Percentiles rank a stretch among this genome's conserved stretches.
Conservation (phyloP, 2,797 vertebrate species). For the Anguilla obscura region DNA sequence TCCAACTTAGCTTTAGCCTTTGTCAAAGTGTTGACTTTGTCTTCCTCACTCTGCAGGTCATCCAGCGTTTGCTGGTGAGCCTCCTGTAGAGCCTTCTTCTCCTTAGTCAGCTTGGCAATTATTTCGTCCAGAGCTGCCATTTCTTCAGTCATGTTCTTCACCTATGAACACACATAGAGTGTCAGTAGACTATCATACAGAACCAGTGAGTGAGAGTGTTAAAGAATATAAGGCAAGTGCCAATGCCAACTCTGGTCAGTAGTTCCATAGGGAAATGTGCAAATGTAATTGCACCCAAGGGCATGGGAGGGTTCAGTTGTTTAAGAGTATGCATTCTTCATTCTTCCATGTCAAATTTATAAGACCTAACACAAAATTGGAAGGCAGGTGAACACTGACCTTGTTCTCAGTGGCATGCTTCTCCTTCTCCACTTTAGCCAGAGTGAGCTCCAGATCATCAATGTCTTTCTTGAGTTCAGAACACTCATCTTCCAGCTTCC, state of each 20-base stretch:
- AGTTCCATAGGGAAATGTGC: background rate
- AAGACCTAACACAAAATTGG: background rate
- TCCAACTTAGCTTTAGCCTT: conserved; percentile 79
- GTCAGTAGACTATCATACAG: background rate
- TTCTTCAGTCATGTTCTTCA: conserved; percentile 79
- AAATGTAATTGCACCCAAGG: background rate
- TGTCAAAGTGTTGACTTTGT: conserved; percentile 77
- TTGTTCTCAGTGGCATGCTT: conserved; percentile 90
- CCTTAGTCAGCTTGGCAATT: conserved; percentile 80
- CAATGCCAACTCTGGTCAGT: background rate
- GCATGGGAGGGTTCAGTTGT: background rate
- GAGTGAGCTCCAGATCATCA: conserved; percentile 76
- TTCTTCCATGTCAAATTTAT: background rate
- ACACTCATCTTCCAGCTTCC: conserved; percentile 81
- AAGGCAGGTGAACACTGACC: conserved; percentile 58
- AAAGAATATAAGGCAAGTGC: background rate
- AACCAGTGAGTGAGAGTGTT: background rate
- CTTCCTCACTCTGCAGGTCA: conserved; percentile 79
- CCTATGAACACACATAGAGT: conserved; percentile 51
- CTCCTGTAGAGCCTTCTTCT: conserved; percentile 83
- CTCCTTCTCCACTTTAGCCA: conserved; percentile 86
- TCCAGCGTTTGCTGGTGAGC: conserved; percentile 79
- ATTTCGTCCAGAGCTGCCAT: conserved; percentile 76
- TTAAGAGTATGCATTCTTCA: background rate
- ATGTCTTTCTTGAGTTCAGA: conserved; percentile 85